These are phyloP conservation scores for Apodemus sylvaticus DNA, from an alignment of 2,113 vertebrate species.

Conservation along the genomic window DNA sequence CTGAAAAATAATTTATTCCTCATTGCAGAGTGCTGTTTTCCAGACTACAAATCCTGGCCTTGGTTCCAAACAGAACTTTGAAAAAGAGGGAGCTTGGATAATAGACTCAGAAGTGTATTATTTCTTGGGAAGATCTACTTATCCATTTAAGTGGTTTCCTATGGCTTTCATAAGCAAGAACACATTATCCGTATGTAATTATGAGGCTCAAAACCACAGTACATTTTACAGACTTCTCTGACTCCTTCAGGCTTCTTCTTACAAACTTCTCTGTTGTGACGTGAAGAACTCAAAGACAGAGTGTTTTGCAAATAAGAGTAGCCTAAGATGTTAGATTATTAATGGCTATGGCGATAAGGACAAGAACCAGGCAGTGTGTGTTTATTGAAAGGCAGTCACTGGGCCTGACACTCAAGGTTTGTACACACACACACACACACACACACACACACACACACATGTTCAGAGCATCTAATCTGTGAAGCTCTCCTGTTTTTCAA, in stretches of 20 bases:
- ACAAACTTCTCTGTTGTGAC: background rate
- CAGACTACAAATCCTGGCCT: conserved; percentile 77
- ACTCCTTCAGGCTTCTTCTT: background rate
- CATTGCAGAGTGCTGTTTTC: conserved; percentile 72
- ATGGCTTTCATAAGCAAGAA: conserved; percentile 54
- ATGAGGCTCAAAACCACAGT: conserved; percentile 43
- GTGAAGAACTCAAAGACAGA: background rate
- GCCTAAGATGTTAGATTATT: background rate
- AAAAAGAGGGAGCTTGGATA: conserved; percentile 57
- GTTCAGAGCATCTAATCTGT: background rate
- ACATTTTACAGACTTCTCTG: conserved; percentile 16
- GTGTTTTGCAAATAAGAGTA: background rate
- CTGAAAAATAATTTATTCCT: conserved; percentile 78
- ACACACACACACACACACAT: background rate
- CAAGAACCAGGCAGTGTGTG: background rate
- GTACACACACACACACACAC: background rate
- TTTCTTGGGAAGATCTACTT: conserved; percentile 69
- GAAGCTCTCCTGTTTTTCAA: background rate
- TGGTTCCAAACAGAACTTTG: conserved; percentile 67
- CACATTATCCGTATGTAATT: conserved; percentile 59
- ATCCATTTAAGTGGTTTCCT: conserved; percentile 71
- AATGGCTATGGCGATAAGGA: background rate
- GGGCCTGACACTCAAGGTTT: background rate
- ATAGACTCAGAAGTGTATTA: conserved; percentile 73
- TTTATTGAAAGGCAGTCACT: background rate